Evolutionary conservation across 2,797 vertebrate species (phyloP).

Genomic region (Melanotaenia nigrans): DNA sequence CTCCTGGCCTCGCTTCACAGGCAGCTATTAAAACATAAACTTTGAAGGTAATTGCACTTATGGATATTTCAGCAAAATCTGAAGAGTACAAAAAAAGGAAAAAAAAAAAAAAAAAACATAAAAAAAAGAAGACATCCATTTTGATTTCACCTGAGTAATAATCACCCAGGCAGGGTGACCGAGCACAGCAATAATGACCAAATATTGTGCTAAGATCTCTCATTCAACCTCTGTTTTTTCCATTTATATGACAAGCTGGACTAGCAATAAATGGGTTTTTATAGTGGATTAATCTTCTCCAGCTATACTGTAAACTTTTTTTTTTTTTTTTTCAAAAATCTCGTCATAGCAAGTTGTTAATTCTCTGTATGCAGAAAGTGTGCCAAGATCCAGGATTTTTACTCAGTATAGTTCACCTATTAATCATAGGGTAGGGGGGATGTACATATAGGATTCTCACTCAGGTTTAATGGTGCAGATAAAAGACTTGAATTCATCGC

Average conservation of each 20-base stretch:
- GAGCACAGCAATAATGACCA: conserved; percentile 74
- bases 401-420: conserved; percentile 50
- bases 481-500: conserved; percentile 53
- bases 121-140: conserved; percentile 58
- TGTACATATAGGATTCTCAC: conserved; percentile 26
- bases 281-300: conserved; percentile 77
- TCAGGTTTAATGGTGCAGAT: conserved; percentile 56
- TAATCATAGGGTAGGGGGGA: conserved; percentile 54
- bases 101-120: background rate
- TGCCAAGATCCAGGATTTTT: conserved; percentile 40
- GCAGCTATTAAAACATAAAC: conserved; percentile 77
- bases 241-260: conserved; percentile 65
- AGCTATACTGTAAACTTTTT: conserved; percentile 75
- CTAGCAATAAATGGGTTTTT: conserved; percentile 75
- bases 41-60: conserved; percentile 79
- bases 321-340: conserved; percentile 57
- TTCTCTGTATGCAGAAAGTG: conserved; percentile 59
- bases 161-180: conserved; percentile 74
- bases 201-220: conserved; percentile 79
- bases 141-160: conserved; percentile 78
- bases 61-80: conserved; percentile 70
- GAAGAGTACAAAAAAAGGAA: conserved; percentile 16
- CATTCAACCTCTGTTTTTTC: conserved; percentile 67
- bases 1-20: conserved; percentile 58
- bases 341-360: conserved; percentile 50